These are phyloP conservation scores for Philotrypesis tridentata DNA, from an alignment of 1,140 invertebrate species.

Conservation along the genomic window DNA sequence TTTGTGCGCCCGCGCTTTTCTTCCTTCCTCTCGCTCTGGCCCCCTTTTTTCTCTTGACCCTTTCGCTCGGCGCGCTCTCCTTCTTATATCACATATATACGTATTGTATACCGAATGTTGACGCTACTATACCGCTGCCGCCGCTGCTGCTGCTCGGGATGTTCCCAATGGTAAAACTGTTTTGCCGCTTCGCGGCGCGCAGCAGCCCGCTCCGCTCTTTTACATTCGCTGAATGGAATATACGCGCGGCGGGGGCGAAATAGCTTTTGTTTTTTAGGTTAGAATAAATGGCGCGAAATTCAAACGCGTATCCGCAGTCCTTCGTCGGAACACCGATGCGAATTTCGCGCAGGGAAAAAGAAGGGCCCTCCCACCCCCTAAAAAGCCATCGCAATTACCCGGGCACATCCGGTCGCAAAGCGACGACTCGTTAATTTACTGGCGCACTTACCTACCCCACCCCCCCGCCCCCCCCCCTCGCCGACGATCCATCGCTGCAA, in stretches of 20 bases:
- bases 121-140: no score
- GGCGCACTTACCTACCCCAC: not conserved
- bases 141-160: not conserved
- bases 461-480: not conserved
- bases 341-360: not conserved
- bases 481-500: not conserved
- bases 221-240: no score
- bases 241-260: not conserved
- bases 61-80: not conserved
- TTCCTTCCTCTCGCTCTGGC: not conserved
- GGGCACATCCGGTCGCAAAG: not conserved
- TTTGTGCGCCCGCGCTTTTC: not conserved
- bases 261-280: not conserved
- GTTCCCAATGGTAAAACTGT: no score
- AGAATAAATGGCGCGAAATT: not conserved
- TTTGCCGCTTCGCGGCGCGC: no score
- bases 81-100: slow-evolving; percentile 26
- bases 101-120: not conserved
- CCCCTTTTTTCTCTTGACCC: not conserved
- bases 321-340: not conserved
- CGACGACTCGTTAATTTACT: slow-evolving; percentile 24
- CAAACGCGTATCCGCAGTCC: not conserved
- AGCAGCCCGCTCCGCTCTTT: no score
- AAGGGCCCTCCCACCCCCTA: no score
- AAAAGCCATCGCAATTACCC: not conserved